Base-by-base conservation (phyloP, 2,888 invertebrate genomes). In the Philonicus albiceps region DNA sequence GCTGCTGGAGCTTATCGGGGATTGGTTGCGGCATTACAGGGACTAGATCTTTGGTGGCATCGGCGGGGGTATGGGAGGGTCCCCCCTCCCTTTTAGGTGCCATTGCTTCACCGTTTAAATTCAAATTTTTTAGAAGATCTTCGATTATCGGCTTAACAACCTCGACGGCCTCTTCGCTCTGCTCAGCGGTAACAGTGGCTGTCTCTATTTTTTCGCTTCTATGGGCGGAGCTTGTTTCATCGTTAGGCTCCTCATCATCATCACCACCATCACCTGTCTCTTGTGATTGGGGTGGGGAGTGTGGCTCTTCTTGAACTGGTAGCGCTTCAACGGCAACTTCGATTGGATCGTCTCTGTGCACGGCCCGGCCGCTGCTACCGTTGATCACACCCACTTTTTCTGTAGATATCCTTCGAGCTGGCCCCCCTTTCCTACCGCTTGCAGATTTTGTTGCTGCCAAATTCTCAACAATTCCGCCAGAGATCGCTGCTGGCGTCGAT, bases 1-100 rank as follows among this genome's bases (percentile, higher is more conserved):
- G 43, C 43, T 49, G 49, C 6, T 64, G 55, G 64, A 16, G 4
- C 27, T 89, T 90, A 16, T 90, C 88, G 16, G 4, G 3, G 75
- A 85, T 73, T 76, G 49, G 27, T 4, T n/a, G 19, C 2, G n/a
- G 53, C 2, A 0, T 37, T 4, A 2, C 19, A 19, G n/a, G 53
- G 19, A 19, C 2, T 1, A 7, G 4, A 19, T 19, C 64, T 11
- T 34, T 55, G 3, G 7, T 7, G 11, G 4, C 37, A 31, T 16
- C 40, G 16, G n/a, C 1, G 6, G 1, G 55, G 11, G 19, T 1
- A 19, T 19, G 37, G 11, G 8, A 8, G 11, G 11, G n/a, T n/a
- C n/a, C n/a, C 8, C 37, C 37, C 37, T 37, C 37, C 8, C 8
- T 43, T 43, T 43, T 43, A 31, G 13, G 2, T 22, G 55, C 8